Evolutionary conservation across 2,113 vertebrate species (phyloP).

Genomic region (zebrafish (Danio rerio)): GRCz12tu NC_133191.1:10694001-10694500

Average conservation of each 20-base stretch:
- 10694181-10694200: neutral
- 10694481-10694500: conserved; percentile 57
- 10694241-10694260: conserved; percentile 14
- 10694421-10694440: conserved; percentile 61
- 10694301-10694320: conserved; percentile 5
- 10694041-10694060: too few relatives aligned
- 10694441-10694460: conserved; percentile 54
- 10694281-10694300: conserved; percentile 67
- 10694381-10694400: conserved; percentile 65
- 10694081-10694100: too few relatives aligned
- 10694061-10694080: too few relatives aligned
- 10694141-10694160: too few relatives aligned
- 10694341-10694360: conserved; percentile 71
- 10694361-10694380: conserved; percentile 61
- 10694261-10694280: conserved; percentile 45
- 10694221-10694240: conserved; percentile 43
- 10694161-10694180: too few relatives aligned
- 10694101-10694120: too few relatives aligned
- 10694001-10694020: too few relatives aligned
- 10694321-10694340: conserved; percentile 54
- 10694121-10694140: too few relatives aligned
- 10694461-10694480: conserved; percentile 77
- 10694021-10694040: too few relatives aligned
- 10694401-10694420: conserved; percentile 71
- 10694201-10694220: neutral